Conservation (phyloP, 2,797 vertebrate species). For the Pseudopleuronectes americanus region DNA sequence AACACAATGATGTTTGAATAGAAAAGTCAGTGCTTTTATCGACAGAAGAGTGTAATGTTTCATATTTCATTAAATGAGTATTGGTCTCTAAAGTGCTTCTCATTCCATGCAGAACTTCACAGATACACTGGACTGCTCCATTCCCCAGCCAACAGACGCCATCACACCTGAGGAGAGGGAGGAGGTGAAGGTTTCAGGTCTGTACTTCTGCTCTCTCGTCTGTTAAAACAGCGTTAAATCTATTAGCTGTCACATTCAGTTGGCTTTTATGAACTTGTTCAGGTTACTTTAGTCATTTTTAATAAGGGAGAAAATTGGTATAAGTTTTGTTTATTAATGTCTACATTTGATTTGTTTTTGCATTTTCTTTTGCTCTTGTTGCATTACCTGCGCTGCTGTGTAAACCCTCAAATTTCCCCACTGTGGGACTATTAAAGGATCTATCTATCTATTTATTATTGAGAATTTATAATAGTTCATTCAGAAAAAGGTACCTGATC, state of each 20-base stretch:
- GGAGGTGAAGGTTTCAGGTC: conserved; percentile 97
- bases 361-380: no score
- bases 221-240: no score
- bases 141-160: conserved; percentile 89
- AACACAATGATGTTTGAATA: no score
- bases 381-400: no score
- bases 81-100: not conserved
- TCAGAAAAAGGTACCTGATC: no score
- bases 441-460: no score
- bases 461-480: no score
- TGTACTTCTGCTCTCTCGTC: conserved; percentile 36
- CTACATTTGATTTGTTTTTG: no score
- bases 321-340: no score
- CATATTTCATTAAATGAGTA: not conserved
- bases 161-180: conserved; percentile 96
- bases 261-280: not conserved
- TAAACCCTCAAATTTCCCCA: no score
- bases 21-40: not conserved
- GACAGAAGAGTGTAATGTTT: not conserved
- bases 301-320: no score
- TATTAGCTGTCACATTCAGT: not conserved
- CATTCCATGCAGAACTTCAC: conserved; percentile 66
- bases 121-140: conserved; percentile 89
- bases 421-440: no score
- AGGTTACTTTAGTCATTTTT: not conserved